Evolutionary conservation across 2,797 vertebrate genomes (phyloP), one percentile per base, ranked within the genome.

Genomic region (Lagocephalus sceleratus): DNA sequence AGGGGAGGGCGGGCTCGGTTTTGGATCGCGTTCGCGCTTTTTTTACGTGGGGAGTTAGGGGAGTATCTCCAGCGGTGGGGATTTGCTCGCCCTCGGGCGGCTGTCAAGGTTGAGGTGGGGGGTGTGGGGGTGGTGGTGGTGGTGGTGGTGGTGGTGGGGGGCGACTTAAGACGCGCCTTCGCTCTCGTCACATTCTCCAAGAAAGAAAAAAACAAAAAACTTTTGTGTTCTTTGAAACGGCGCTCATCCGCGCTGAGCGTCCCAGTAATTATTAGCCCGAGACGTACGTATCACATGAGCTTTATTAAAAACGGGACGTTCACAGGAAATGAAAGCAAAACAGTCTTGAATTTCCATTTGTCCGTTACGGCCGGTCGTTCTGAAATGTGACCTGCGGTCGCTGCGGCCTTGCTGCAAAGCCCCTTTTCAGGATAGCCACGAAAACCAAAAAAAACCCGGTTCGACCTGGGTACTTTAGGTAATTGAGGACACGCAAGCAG

Each of bases 11-110:
- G 76, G 53, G 23, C 76, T 83, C 68, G 48, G 41, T 75, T n/a
- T 67, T 64, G 82, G 79, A 82, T 85, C 74, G 75, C 80, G 81
- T 77, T 85, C 66, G 81, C 66, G 70, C 66, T 85, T 76, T 85
- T 76, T 87, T 78, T 78, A 73, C 57, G 49, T 60, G 78, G 65
- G 66, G 66, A 56, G 76, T 65, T 66, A 67, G 78, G 81, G 82
- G 82, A 86, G 85, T 80, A 83, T 78, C 85, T 83, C 77, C 75
- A 79, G 81, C 69, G 67, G 68, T 76, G 69, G 61, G 68, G 80
- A 79, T 86, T 85, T 80, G 75, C 54, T 74, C 70, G 76, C 73
- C 83, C 70, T 68, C 60, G 47, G 78, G 83, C 84, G 68, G 29
- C 71, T 64, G 74, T 79, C 51, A 57, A 67, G 56, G 67, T 81